These are phyloP conservation scores for Gasteruption jaculator DNA, from an alignment of 2,888 invertebrate species.

Conservation along the genomic window DNA sequence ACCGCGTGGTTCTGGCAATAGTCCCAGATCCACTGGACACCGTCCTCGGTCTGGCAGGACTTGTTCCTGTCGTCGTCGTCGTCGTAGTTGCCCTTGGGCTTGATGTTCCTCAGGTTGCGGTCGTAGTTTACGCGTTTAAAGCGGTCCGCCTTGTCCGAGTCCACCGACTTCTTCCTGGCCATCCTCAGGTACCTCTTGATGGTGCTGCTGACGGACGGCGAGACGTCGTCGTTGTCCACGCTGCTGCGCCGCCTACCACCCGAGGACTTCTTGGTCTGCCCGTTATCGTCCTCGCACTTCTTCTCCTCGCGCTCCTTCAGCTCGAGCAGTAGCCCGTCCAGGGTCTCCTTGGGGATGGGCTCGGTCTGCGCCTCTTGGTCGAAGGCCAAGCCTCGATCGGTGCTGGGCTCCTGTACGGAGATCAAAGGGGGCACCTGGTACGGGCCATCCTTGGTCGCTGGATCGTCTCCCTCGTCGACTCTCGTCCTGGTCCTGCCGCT, in stretches of 20 bases:
- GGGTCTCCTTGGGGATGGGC: constrained; percentile 57
- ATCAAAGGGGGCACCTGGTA: constrained; percentile 65
- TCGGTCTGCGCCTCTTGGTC: constrained; percentile 63
- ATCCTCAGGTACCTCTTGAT: constrained; percentile 81
- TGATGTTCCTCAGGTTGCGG: constrained; percentile 76
- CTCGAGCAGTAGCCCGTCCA: constrained; percentile 54
- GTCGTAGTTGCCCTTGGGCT: constrained; percentile 71
- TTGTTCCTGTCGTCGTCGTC: constrained; percentile 75
- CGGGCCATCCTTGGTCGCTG: constrained; percentile 26
- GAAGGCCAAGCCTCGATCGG: constrained; percentile 53
- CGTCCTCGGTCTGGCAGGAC: constrained; percentile 73
- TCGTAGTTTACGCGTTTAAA: constrained; percentile 88
- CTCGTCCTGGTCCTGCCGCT: constrained; percentile 27
- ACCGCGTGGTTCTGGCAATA: constrained; percentile 75
- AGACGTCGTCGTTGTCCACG: constrained; percentile 79
- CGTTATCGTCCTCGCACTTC: constrained; percentile 39
- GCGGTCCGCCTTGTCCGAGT: constrained; percentile 73
- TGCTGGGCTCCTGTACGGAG: constrained; percentile 61
- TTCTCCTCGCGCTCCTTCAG: constrained; percentile 53
- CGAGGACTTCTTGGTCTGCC: constrained; percentile 47
- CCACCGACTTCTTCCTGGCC: constrained; percentile 83
- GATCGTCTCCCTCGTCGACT: constrained; percentile 26
- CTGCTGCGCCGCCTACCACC: constrained; percentile 65
- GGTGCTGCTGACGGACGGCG: constrained; percentile 82
- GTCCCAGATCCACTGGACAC: too few relatives aligned